These are phyloP conservation scores for Spea bombifrons DNA, from an alignment of 2,113 vertebrate species.

Conservation along the genomic window DNA sequence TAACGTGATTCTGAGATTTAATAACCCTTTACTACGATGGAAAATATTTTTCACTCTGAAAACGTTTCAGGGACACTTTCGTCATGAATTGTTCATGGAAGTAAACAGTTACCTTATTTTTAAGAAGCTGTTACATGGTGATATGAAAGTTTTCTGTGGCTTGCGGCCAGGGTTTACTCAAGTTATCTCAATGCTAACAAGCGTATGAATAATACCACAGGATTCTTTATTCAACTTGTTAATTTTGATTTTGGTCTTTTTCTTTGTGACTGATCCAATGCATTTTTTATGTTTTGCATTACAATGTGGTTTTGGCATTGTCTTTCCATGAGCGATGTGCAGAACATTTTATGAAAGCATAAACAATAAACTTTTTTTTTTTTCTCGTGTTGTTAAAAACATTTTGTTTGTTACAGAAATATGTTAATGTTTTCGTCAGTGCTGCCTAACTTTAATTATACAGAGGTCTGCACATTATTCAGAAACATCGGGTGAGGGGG, in stretches of 20 bases:
- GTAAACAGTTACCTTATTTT: too few species aligned
- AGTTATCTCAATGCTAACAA: neutral
- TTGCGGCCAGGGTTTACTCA: neutral
- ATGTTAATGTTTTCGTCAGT: too few species aligned
- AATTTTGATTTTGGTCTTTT: neutral
- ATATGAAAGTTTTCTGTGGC: too few species aligned
- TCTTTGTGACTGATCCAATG: neutral
- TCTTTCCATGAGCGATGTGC: neutral
- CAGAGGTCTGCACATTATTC: too few species aligned
- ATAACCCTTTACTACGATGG: too few species aligned
- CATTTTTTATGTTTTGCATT: neutral
- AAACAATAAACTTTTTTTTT: neutral
- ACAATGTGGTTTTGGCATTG: constrained; percentile 1
- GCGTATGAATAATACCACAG: neutral
- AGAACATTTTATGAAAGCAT: neutral
- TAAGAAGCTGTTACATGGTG: too few species aligned
- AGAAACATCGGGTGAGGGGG: too few species aligned
- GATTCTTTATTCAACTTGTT: neutral
- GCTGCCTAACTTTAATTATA: too few species aligned
- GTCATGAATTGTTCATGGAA: too few species aligned
- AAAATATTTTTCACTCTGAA: too few species aligned
- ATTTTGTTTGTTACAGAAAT: neutral
- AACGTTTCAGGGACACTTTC: too few species aligned
- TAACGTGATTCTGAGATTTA: too few species aligned
- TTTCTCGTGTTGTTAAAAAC: neutral